A percentile compares a stretch with the other conserved stretches of the same genome.
Evolutionary conservation across 2,888 invertebrate genomes (phyloP).

Genomic region (Aphodius granarius): DNA sequence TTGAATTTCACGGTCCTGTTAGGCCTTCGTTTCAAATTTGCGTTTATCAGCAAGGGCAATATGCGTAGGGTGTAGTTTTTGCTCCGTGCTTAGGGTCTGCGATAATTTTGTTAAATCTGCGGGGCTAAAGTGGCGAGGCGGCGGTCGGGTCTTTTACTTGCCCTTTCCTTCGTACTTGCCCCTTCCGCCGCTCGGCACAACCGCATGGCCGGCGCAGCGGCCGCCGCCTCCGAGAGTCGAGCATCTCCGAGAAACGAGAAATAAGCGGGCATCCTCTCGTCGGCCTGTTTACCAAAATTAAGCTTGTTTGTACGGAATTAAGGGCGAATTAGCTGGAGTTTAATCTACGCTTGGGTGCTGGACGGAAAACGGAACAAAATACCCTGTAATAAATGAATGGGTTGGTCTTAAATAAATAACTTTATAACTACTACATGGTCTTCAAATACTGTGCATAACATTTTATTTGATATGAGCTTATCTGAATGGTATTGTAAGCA

Average conservation of each 20-base stretch:
- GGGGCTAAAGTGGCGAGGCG: conserved; percentile 23
- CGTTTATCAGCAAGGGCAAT: neutral
- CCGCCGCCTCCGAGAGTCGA: conserved; percentile 11
- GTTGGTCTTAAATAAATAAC: too few relatives aligned
- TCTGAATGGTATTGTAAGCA: too few relatives aligned
- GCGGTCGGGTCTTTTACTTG: conserved; percentile 18
- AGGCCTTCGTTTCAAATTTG: neutral
- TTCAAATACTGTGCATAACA: too few relatives aligned
- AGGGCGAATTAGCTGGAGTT: conserved; percentile 42
- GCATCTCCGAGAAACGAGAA: too few relatives aligned
- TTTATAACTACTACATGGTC: too few relatives aligned
- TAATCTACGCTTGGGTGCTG: conserved; percentile 17
- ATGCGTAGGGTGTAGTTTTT: neutral
- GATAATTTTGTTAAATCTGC: conserved; percentile 27
- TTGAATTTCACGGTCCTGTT: too few relatives aligned
- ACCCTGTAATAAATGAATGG: too few relatives aligned
- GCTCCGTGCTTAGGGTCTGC: neutral
- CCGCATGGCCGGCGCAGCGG: neutral
- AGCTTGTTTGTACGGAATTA: conserved; percentile 49
- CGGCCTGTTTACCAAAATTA: conserved; percentile 47
- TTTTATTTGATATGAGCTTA: too few relatives aligned
- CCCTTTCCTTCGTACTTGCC: neutral
- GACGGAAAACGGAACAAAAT: too few relatives aligned
- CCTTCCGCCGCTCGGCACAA: neutral
- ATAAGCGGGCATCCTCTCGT: conserved; percentile 1